phyloP scores from a whole-genome alignment of 2,113 vertebrate genomes.

The Lepus timidus region DNA sequence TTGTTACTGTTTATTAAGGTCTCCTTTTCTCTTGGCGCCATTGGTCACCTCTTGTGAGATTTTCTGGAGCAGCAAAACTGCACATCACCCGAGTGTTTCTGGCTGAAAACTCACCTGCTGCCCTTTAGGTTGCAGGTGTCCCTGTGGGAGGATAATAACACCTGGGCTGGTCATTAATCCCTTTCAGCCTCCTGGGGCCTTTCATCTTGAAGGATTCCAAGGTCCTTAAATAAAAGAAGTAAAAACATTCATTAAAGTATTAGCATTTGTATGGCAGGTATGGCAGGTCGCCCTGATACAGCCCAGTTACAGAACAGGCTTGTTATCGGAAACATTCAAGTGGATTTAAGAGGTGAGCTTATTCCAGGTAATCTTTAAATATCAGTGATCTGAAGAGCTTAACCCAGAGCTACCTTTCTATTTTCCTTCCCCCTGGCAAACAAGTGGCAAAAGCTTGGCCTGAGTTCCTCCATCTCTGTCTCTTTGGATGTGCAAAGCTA shows the following conservation, averaged over 20 bases:
- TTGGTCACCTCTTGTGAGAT: conserved; percentile 1
- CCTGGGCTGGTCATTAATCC: conserved; percentile 46
- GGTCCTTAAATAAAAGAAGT: conserved; percentile 62
- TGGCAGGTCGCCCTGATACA: conserved; percentile 12
- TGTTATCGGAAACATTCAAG: neutral
- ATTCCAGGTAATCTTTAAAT: neutral
- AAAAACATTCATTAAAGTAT: conserved; percentile 73
- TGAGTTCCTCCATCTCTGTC: neutral
- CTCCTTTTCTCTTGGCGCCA: neutral
- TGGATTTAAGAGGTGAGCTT: neutral
- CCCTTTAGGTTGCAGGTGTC: conserved; percentile 43
- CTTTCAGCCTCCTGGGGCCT: conserved; percentile 47
- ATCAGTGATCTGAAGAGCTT: neutral
- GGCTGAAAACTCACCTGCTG: conserved; percentile 63
- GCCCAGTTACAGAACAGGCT: neutral
- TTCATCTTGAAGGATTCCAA: conserved; percentile 69
- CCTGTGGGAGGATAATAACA: conserved; percentile 64
- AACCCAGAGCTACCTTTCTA: neutral
- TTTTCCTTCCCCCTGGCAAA: neutral
- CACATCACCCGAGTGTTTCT: neutral
- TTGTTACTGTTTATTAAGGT: neutral
- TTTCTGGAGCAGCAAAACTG: conserved; percentile 21
- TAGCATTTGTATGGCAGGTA: conserved; percentile 16
- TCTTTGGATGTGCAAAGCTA: neutral
- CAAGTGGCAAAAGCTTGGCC: neutral